phyloP scores from a whole-genome alignment of 2,113 vertebrate genomes.

The Chunga burmeisteri region DNA sequence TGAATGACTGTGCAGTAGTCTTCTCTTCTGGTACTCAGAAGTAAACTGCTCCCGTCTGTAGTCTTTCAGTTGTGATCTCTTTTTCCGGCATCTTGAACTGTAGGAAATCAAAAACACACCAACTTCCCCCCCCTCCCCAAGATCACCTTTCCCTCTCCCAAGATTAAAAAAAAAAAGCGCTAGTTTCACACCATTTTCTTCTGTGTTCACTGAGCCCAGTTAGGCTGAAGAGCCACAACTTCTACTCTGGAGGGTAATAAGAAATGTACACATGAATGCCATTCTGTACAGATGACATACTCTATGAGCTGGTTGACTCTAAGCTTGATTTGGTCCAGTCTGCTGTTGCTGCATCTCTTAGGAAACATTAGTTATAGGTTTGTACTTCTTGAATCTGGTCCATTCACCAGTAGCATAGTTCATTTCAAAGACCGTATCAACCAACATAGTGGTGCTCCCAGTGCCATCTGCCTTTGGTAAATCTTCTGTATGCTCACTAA shows the following conservation, averaged over 20 bases:
- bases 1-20: background rate
- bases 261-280: constrained; percentile 42
- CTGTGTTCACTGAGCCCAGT: background rate
- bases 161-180: background rate
- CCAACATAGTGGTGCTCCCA: constrained; percentile 98
- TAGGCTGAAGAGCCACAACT: background rate
- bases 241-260: constrained; percentile 13
- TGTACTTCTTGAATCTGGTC: constrained; percentile 99
- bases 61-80: background rate
- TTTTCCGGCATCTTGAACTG: background rate
- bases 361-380: constrained; percentile 94
- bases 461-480: constrained; percentile 94
- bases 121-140: background rate
- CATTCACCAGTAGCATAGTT: constrained; percentile 99
- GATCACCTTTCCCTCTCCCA: background rate
- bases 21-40: background rate
- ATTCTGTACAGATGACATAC: constrained; percentile 44
- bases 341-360: constrained; percentile 69
- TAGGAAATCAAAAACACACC: background rate
- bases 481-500: constrained; percentile 96
- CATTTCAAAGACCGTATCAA: constrained; percentile 99
- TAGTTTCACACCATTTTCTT: background rate
- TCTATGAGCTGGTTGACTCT: constrained; percentile 35
- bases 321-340: constrained; percentile 44
- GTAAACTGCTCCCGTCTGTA: background rate